phyloP scores from a whole-genome alignment of 2,113 vertebrate species.

The Paradoxurus hermaphroditus region DNA sequence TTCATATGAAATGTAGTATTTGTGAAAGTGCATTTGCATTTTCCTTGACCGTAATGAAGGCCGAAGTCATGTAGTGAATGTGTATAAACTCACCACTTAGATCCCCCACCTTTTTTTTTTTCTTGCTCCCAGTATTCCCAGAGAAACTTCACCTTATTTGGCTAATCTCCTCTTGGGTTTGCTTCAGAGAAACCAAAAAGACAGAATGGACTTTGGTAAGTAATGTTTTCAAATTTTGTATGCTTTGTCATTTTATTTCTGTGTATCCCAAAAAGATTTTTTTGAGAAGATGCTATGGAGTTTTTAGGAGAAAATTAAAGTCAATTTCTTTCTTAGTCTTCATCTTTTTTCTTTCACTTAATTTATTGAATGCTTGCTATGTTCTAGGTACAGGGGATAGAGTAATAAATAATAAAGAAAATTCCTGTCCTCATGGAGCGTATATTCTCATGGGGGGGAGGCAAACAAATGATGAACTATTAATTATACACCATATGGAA shows the following conservation, averaged over 20 bases:
- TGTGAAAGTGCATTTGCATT: background rate
- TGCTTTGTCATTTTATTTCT: slow-evolving; percentile 42
- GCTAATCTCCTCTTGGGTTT: slow-evolving; percentile 91
- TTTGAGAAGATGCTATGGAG: background rate
- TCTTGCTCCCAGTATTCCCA: slow-evolving; percentile 88
- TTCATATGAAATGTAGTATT: background rate
- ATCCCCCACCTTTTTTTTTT: background rate
- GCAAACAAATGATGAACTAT: background rate
- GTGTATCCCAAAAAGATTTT: background rate
- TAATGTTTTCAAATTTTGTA: slow-evolving; percentile 50
- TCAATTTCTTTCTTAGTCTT: background rate
- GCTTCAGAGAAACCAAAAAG: slow-evolving; percentile 97
- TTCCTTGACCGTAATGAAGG: background rate
- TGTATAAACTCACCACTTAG: background rate
- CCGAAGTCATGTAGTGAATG: background rate
- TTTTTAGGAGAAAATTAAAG: slow-evolving; percentile 19
- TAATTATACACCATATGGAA: background rate
- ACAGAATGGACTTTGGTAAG: slow-evolving; percentile 97
- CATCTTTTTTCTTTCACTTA: background rate
- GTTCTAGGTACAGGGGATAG: background rate
- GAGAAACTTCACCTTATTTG: slow-evolving; percentile 94
- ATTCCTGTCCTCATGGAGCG: background rate
- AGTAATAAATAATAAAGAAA: background rate
- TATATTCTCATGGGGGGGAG: background rate
- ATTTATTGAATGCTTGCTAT: background rate